Percentiles rank a stretch among this genome's conserved stretches.
Conservation (phyloP, 2,113 vertebrate species). For the Ancistrus triradiatus region DNA sequence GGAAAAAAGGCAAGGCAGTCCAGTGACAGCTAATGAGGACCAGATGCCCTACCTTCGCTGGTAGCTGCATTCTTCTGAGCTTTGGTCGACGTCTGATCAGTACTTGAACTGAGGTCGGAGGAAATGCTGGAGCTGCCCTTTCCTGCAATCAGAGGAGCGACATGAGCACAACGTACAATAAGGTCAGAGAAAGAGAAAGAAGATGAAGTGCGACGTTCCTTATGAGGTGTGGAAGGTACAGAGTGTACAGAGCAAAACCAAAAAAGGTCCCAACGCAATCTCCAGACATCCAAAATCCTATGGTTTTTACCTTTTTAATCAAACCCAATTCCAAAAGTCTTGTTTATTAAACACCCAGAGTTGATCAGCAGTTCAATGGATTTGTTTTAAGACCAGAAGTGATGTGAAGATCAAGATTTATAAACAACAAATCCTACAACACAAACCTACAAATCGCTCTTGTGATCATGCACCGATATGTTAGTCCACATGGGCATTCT, state of each 20-base stretch:
- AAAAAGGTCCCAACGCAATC: background rate
- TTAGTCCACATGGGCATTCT: too few relatives aligned
- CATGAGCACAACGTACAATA: background rate
- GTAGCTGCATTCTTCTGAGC: constrained; percentile 85
- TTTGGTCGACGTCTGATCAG: constrained; percentile 86
- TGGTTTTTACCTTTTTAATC: too few relatives aligned
- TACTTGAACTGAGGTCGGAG: constrained; percentile 90
- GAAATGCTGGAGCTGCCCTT: constrained; percentile 94
- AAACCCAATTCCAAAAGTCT: too few relatives aligned
- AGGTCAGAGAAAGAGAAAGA: constrained; percentile 9
- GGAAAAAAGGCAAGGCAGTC: constrained; percentile 1
- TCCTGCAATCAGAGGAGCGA: constrained; percentile 64
- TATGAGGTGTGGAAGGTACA: background rate
- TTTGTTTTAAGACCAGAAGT: too few relatives aligned
- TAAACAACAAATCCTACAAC: too few relatives aligned
- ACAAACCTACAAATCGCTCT: too few relatives aligned
- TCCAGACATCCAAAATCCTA: too few relatives aligned
- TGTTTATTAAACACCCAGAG: too few relatives aligned
- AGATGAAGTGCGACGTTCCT: background rate
- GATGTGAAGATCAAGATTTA: too few relatives aligned
- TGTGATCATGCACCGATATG: too few relatives aligned
- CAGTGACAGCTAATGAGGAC: constrained; percentile 56
- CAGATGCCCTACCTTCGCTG: constrained; percentile 84
- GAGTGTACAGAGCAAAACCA: background rate
- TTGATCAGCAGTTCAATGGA: too few relatives aligned